Percentiles rank a stretch among this genome's conserved stretches.
Conservation (phyloP, 2,888 invertebrate species). For the Drosophila cracens region DNA sequence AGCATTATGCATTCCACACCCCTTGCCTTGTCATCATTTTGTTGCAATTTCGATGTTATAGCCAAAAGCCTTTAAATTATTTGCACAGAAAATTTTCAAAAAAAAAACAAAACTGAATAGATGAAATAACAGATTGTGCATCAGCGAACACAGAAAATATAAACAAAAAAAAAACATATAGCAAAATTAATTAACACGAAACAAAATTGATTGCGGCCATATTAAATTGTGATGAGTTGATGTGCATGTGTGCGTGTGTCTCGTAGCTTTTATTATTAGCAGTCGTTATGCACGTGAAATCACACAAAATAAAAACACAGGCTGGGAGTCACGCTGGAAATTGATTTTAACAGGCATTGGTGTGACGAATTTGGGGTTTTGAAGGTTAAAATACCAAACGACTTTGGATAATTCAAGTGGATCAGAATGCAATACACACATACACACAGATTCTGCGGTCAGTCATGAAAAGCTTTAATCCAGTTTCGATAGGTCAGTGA, state of each 20-base stretch:
- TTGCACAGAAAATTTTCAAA: conserved; percentile 57
- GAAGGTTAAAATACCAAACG: conserved; percentile 7
- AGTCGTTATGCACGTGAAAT: conserved; percentile 68
- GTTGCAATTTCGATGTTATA: conserved; percentile 48
- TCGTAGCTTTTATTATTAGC: conserved; percentile 51
- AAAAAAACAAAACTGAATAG: background rate
- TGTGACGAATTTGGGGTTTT: background rate
- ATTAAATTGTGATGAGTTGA: conserved; percentile 27
- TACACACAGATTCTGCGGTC: background rate
- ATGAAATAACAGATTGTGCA: conserved; percentile 27
- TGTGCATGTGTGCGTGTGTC: conserved; percentile 7
- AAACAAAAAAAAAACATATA: conserved; percentile 11
- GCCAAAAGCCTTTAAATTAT: conserved; percentile 72
- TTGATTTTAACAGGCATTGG: conserved; percentile 17
- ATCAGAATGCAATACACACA: conserved; percentile 16
- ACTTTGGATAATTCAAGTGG: conserved; percentile 23
- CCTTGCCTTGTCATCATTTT: conserved; percentile 30
- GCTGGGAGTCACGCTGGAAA: conserved; percentile 32
- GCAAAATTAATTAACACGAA: conserved; percentile 73
- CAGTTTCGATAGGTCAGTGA: conserved; percentile 63
- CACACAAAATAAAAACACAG: conserved; percentile 29
- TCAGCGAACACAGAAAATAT: conserved; percentile 36
- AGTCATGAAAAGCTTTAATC: conserved; percentile 22
- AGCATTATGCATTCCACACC: conserved; percentile 45
- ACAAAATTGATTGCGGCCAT: conserved; percentile 58